Percentiles rank a stretch among this genome's conserved stretches.
These are phyloP conservation scores for Chymomyza amoena DNA, from an alignment of 2,888 invertebrate species.

Conservation along the genomic window DNA sequence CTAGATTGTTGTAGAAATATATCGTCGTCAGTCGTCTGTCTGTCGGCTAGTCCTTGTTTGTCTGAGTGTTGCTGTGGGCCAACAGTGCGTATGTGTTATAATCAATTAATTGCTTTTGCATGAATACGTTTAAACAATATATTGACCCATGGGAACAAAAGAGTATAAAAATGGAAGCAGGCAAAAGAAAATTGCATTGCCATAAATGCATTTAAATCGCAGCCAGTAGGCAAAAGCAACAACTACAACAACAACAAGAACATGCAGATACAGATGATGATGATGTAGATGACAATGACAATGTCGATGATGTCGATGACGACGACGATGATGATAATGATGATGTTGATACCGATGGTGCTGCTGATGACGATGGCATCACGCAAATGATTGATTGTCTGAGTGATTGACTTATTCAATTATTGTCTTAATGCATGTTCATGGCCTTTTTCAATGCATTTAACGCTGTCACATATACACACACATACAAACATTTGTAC, in stretches of 20 bases:
- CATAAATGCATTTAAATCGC: constrained; percentile 13
- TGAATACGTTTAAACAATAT: neutral
- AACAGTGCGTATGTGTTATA: constrained; percentile 1
- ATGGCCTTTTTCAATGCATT: neutral
- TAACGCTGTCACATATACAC: neutral
- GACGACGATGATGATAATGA: neutral
- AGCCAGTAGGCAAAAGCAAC: neutral
- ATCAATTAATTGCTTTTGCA: constrained; percentile 11
- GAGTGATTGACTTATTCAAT: constrained; percentile 25
- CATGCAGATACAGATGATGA: neutral
- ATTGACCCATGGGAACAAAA: neutral
- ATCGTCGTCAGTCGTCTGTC: neutral
- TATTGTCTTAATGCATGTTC: constrained; percentile 16
- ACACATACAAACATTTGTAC: too few species aligned
- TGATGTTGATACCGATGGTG: neutral
- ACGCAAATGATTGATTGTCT: constrained; percentile 15
- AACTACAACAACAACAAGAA: too few species aligned
- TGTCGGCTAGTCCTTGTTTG: neutral
- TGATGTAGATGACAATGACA: neutral
- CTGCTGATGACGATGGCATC: neutral
- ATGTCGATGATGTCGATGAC: neutral
- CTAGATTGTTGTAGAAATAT: neutral
- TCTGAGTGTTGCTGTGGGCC: neutral
- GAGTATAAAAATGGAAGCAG: neutral
- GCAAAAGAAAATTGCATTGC: neutral